phyloP scores from a whole-genome alignment of 2,888 invertebrate genomes.

The Orthosia gothica region DNA sequence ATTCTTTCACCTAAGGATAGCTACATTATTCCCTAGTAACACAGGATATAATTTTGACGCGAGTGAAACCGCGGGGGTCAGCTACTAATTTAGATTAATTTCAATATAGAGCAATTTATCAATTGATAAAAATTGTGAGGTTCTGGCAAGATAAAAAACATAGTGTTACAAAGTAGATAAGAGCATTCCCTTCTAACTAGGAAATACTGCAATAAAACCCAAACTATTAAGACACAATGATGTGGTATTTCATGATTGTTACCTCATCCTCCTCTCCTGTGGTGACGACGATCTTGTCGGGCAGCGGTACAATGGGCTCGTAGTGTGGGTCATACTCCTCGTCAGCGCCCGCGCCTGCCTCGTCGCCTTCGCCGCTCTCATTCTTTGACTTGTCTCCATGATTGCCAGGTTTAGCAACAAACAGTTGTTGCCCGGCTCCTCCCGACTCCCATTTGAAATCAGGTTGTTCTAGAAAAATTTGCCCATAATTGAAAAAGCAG shows the following conservation, averaged over 20 bases:
- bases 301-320: slow-evolving; percentile 97
- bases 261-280: slow-evolving; percentile 98
- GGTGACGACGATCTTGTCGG: slow-evolving; percentile 95
- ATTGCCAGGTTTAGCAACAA: slow-evolving; percentile 76
- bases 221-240: neutral
- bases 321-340: slow-evolving; percentile 96
- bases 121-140: neutral
- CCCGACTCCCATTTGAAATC: slow-evolving; percentile 93
- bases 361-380: slow-evolving; percentile 78
- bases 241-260: neutral
- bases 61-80: too few relatives aligned
- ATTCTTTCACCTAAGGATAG: too few relatives aligned
- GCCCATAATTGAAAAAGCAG: neutral
- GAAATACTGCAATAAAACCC: neutral
- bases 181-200: neutral
- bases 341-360: slow-evolving; percentile 82
- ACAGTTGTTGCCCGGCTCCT: slow-evolving; percentile 93
- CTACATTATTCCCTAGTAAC: too few relatives aligned
- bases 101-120: neutral
- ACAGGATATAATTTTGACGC: too few relatives aligned
- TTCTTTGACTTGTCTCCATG: slow-evolving; percentile 73
- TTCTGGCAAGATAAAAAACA: neutral
- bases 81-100: too few relatives aligned
- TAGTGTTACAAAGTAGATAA: neutral
- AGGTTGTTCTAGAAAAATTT: slow-evolving; percentile 78